Evolutionary conservation across 2,888 invertebrate species (phyloP), one percentile per base, ranked within the genome.

Genomic region (Hypolimnas misippus): DNA sequence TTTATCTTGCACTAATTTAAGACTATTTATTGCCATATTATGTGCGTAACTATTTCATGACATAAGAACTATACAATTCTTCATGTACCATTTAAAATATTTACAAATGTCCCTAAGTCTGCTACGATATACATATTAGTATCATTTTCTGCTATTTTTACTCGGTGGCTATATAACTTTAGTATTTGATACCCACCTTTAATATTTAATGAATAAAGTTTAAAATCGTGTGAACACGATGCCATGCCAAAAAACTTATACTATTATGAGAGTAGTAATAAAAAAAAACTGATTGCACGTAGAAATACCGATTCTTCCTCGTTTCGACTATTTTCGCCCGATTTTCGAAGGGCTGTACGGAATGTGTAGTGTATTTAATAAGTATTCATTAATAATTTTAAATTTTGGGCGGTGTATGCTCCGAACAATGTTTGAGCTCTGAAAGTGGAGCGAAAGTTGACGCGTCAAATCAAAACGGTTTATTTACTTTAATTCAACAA

Each of bases 301-400:
- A 86, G 89, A 83, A 89, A 87, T 88, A 89, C 87, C 88, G 89
- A 89, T 63, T 51, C 53, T 57, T 55, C 33, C 66, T 69, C 61
- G 56, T 59, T 55, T 52, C 44, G 49, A 62, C 57, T 51, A 56
- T 62, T 63, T 62, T 67, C 50, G 52, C 63, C 65, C 52, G 49
- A 25, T 33, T 53, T 46, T 55, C 31, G n/a, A 38, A 21, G 42
- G 51, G 63, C 55, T 14, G 40, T 17, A 42, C 52, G 51, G 25
- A 54, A n/a, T n/a, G 54, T 42, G 59, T 59, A 65, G 60, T 38
- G 44, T 64, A 59, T 55, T 49, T 59, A 50, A 56, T 58, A 64
- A 52, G 38, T 61, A 59, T 44, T 58, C 46, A 33, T 63, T 53
- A 53, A 55, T 59, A 21, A 19, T 3, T 42, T 12, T 21, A n/a